Conservation (phyloP, 1,140 invertebrate species). For the Calosoma granatense region DNA sequence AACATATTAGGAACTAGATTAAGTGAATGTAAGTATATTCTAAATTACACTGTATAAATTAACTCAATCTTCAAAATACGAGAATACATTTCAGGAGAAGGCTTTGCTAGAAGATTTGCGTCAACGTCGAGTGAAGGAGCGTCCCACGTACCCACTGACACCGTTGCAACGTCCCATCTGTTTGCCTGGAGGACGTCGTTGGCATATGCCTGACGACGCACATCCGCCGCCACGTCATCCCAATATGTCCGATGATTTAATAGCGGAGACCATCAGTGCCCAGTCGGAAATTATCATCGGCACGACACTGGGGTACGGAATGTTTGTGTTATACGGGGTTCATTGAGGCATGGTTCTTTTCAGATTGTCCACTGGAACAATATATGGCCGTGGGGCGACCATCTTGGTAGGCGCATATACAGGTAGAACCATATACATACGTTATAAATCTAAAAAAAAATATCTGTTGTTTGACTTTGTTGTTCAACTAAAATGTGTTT, state of each 20-base stretch:
- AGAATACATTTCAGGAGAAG: slow-evolving; percentile 5
- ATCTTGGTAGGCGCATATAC: slow-evolving; percentile 35
- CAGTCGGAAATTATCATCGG: slow-evolving; percentile 68
- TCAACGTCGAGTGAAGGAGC: slow-evolving; percentile 14
- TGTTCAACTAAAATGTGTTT: too few relatives aligned
- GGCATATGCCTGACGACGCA: slow-evolving; percentile 64
- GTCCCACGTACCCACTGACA: slow-evolving; percentile 32
- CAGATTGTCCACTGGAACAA: slow-evolving; percentile 42
- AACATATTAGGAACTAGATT: too few relatives aligned
- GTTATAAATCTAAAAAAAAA: too few relatives aligned
- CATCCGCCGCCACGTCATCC: slow-evolving; percentile 18
- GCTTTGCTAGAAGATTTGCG: slow-evolving; percentile 12
- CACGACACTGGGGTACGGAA: slow-evolving; percentile 57
- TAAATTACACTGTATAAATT: not conserved
- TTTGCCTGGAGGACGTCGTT: slow-evolving; percentile 57
- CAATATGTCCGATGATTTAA: slow-evolving; percentile 62
- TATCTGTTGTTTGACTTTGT: too few relatives aligned
- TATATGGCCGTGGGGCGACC: slow-evolving; percentile 40
- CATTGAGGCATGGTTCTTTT: slow-evolving; percentile 28
- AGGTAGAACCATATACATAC: slow-evolving; percentile 35
- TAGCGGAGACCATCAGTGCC: slow-evolving; percentile 59
- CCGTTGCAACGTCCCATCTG: slow-evolving; percentile 47
- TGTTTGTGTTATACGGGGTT: slow-evolving; percentile 20
- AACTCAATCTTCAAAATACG: not conserved
- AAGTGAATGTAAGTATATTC: not conserved